Conservation (phyloP, 2,113 vertebrate genomes). For the Dinomys branickii region DNA sequence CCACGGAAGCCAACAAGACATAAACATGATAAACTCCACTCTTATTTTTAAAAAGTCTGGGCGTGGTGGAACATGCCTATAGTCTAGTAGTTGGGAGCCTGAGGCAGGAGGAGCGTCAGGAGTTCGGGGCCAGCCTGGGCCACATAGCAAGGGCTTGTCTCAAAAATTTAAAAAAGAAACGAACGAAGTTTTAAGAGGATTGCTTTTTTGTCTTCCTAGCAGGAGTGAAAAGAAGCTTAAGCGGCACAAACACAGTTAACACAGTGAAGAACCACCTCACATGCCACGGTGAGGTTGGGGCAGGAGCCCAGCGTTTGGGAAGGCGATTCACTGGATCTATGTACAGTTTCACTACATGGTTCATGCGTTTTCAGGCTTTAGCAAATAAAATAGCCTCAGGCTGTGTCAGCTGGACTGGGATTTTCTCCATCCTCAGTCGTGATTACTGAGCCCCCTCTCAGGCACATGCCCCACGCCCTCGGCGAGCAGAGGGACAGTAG, state of each 20-base stretch:
- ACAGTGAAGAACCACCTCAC: neutral
- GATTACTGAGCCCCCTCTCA: neutral
- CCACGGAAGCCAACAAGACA: neutral
- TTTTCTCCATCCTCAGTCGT: neutral
- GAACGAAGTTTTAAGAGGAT: neutral
- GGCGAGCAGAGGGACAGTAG: neutral
- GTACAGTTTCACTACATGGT: neutral
- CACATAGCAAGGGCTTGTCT: neutral
- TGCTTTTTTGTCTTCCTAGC: neutral
- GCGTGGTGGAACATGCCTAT: neutral
- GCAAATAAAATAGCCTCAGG: neutral
- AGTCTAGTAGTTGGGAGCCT: neutral
- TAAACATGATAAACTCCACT: neutral
- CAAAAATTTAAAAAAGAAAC: neutral
- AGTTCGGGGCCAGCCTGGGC: neutral
- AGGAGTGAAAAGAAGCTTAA: neutral
- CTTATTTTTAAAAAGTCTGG: neutral
- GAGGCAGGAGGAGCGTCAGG: neutral
- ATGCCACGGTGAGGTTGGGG: neutral
- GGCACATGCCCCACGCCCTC: accelerated
- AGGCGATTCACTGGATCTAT: neutral
- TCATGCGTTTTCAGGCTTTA: neutral
- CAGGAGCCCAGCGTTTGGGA: neutral
- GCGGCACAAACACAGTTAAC: neutral
- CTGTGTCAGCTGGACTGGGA: neutral